A percentile compares a stretch with the other conserved stretches of the same genome.
Evolutionary conservation across 2,888 invertebrate species (phyloP).

Genomic region (Frankliniella intonsa): DNA sequence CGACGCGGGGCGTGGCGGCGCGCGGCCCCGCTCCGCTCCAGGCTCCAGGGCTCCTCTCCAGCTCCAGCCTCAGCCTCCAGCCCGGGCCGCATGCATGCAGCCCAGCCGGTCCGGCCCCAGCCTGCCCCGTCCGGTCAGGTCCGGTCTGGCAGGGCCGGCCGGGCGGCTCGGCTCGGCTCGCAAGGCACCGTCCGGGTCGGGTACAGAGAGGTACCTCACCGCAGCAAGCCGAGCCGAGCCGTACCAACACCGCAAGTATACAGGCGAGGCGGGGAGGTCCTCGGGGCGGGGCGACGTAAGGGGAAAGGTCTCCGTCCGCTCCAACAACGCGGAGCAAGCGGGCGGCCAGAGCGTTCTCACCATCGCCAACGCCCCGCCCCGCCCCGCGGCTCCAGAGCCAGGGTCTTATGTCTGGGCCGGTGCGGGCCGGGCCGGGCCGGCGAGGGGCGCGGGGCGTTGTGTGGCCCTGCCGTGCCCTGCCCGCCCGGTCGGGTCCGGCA

Average conservation of each 20-base stretch:
- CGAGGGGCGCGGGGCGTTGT: not conserved
- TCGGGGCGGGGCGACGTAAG: not conserved
- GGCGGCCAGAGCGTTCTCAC: not conserved
- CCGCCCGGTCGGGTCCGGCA: not conserved
- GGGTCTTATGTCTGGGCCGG: too few relatives aligned
- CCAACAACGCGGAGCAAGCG: too few relatives aligned
- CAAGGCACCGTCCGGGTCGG: not conserved
- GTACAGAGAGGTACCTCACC: not conserved
- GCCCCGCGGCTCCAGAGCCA: not conserved
- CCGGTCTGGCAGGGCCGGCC: not conserved
- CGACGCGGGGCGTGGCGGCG: too few relatives aligned
- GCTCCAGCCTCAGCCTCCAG: not conserved
- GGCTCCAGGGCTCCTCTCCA: not conserved
- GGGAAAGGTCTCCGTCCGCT: not conserved
- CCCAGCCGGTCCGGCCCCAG: not conserved
- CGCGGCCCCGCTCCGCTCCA: not conserved
- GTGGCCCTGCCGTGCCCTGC: not conserved
- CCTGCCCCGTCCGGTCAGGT: not conserved
- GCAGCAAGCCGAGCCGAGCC: not conserved
- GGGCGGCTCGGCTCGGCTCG: not conserved
- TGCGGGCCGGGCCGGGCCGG: too few relatives aligned
- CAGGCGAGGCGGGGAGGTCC: not conserved
- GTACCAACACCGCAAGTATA: not conserved
- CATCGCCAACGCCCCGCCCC: not conserved
- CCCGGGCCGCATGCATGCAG: not conserved